Percentiles rank a stretch among this genome's conserved stretches.
These are phyloP conservation scores for Brachionus sp. DNA, from an alignment of 1,140 invertebrate species.

Conservation along the genomic window DNA sequence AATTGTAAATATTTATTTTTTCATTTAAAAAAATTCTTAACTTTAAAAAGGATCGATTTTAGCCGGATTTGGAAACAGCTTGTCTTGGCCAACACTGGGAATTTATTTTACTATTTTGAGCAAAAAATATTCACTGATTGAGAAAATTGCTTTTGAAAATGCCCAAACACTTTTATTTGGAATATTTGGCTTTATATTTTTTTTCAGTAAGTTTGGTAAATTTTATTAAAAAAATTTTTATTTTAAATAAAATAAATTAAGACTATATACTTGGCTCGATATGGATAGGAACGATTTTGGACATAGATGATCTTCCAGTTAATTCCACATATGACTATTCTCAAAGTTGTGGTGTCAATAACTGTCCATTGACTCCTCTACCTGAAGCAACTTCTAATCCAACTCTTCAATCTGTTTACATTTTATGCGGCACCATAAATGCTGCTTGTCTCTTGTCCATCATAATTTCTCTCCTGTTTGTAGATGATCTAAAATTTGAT, in stretches of 20 bases:
- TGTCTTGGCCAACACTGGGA: constrained; percentile 31
- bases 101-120: constrained; percentile 44
- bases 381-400: constrained; percentile 33
- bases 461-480: neutral
- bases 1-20: neutral
- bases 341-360: constrained; percentile 18
- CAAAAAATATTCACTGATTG: constrained; percentile 1
- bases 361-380: constrained; percentile 13
- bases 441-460: constrained; percentile 33
- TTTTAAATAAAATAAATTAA: neutral
- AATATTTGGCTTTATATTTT: constrained; percentile 30
- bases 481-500: constrained; percentile 32
- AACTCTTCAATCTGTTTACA: neutral
- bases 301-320: constrained; percentile 14
- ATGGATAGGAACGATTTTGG: constrained; percentile 41
- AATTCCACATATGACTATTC: constrained; percentile 38
- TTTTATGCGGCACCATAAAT: neutral
- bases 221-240: neutral
- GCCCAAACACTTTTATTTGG: constrained; percentile 29
- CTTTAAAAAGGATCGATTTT: constrained; percentile 27
- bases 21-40: neutral
- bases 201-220: neutral
- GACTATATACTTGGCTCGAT: constrained; percentile 36
- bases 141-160: neutral
- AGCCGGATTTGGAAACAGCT: constrained; percentile 24